phyloP scores from a whole-genome alignment of 2,888 invertebrate species.

The Aquatica leii region DNA sequence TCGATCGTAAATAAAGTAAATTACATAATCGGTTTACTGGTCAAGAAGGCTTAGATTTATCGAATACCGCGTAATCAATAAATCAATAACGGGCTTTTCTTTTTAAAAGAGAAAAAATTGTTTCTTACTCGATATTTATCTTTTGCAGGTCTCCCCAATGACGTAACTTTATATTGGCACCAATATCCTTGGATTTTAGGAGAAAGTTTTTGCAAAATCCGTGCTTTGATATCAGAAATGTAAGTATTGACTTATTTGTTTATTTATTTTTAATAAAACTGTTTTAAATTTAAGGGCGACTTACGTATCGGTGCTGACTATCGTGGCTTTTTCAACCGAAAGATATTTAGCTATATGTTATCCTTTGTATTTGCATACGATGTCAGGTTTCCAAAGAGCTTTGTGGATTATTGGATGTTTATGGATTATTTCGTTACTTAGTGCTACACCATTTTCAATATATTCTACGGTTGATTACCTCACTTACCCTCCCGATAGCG shows the following conservation, averaged over 20 bases:
- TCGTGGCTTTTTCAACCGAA: conserved; percentile 91
- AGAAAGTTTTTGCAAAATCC: conserved; percentile 79
- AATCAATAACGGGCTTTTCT: no score
- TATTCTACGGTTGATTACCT: conserved; percentile 79
- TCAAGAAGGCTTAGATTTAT: no score
- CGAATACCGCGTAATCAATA: no score
- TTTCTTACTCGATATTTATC: no score
- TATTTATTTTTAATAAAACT: not conserved
- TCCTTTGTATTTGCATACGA: conserved; percentile 81
- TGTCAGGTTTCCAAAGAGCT: conserved; percentile 85
- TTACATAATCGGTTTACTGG: no score
- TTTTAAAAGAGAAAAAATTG: no score
- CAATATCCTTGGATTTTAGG: conserved; percentile 89
- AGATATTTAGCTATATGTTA: conserved; percentile 92
- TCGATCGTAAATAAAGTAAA: no score
- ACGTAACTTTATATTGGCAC: conserved; percentile 85
- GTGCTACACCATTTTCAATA: conserved; percentile 80
- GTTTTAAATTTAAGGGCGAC: conserved; percentile 70
- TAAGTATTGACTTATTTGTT: conserved; percentile 61
- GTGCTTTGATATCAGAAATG: conserved; percentile 87
- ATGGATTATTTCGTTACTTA: conserved; percentile 79
- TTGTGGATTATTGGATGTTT: conserved; percentile 78
- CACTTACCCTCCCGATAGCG: conserved; percentile 73
- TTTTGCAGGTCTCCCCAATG: conserved; percentile 82
- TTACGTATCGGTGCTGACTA: conserved; percentile 90